phyloP scores from a whole-genome alignment of 2,113 vertebrate species.

The Chroicocephalus ridibundus region DNA sequence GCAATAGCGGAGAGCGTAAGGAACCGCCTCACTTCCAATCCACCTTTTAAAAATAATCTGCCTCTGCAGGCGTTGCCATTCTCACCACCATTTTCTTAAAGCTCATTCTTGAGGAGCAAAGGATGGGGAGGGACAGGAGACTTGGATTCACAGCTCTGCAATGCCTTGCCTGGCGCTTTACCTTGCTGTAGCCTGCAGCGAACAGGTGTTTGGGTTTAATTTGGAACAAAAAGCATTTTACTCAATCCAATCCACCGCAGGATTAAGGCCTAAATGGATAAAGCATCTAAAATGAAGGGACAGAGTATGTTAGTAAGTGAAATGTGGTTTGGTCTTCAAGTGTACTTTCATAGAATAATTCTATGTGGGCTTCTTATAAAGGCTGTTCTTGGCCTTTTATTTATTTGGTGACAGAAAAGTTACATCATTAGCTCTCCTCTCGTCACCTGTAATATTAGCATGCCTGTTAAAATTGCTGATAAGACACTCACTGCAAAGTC shows the following conservation, averaged over 20 bases:
- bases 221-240: neutral
- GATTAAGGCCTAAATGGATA: constrained; percentile 28
- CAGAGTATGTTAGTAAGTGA: neutral
- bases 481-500: neutral
- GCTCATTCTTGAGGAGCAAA: neutral
- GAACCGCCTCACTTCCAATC: neutral
- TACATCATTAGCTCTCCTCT: neutral
- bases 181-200: neutral
- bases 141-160: neutral
- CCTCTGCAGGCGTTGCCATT: neutral
- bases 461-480: constrained; percentile 16
- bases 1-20: neutral
- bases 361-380: neutral
- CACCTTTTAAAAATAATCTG: neutral
- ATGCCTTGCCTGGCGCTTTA: neutral
- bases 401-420: constrained; percentile 60
- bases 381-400: neutral
- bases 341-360: neutral
- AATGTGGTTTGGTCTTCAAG: neutral
- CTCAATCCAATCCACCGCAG: neutral
- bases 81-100: neutral
- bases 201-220: neutral
- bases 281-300: neutral
- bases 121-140: neutral
- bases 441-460: constrained; percentile 10